Conservation (phyloP, 2,797 vertebrate species). For the Gouania willdenowi region DNA sequence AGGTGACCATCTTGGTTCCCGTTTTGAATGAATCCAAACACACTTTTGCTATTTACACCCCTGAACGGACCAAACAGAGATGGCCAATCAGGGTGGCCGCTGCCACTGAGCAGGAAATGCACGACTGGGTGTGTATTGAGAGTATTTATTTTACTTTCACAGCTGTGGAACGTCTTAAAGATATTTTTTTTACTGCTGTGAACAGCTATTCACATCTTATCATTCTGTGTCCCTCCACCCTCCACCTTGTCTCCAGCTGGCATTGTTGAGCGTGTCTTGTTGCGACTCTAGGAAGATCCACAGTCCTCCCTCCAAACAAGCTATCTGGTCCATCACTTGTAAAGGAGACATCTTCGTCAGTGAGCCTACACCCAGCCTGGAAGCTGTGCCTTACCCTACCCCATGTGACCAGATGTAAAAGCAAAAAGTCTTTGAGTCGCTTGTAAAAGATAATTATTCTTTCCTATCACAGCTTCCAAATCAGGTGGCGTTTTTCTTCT, state of each 20-base stretch:
- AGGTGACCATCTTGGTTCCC: slow-evolving; percentile 92
- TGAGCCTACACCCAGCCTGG: slow-evolving; percentile 83
- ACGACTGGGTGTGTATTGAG: slow-evolving; percentile 83
- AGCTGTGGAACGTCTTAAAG: too few species aligned
- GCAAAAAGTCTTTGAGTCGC: not conserved
- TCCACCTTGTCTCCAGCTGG: slow-evolving; percentile 72
- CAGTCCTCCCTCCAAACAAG: slow-evolving; percentile 86
- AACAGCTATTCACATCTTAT: not conserved
- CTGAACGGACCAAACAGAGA: slow-evolving; percentile 89
- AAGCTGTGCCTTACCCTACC: slow-evolving; percentile 76
- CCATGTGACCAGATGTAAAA: slow-evolving; percentile 92
- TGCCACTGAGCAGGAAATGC: slow-evolving; percentile 91
- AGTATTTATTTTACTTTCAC: not conserved
- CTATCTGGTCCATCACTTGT: slow-evolving; percentile 95
- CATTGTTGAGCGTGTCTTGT: slow-evolving; percentile 86
- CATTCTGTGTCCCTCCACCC: not conserved
- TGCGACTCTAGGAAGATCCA: slow-evolving; percentile 87
- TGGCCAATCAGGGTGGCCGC: slow-evolving; percentile 92
- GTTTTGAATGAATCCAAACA: slow-evolving; percentile 89
- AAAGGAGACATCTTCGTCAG: slow-evolving; percentile 97
- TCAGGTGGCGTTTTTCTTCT: too few species aligned
- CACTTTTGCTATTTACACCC: slow-evolving; percentile 92
- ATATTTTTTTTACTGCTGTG: not conserved
- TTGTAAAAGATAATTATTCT: too few species aligned
- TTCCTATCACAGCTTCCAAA: not conserved